Evolutionary conservation across 2,888 invertebrate genomes (phyloP).

Genomic region (Incurvaria masculella): DNA sequence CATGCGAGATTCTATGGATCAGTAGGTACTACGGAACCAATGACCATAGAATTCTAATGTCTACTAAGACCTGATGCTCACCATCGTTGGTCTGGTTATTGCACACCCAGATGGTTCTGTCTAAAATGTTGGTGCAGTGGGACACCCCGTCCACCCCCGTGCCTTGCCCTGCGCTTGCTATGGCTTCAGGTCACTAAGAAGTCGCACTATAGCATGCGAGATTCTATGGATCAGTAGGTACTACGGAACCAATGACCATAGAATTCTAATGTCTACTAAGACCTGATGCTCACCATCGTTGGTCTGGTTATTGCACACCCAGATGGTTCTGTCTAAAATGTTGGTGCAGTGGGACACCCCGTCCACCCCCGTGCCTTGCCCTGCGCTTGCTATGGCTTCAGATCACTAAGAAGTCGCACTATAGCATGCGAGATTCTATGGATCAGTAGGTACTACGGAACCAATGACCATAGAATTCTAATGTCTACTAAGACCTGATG

Average conservation of each 20-base stretch:
- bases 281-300: slow-evolving; percentile 57
- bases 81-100: slow-evolving; percentile 59
- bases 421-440: too few relatives aligned
- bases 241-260: neutral
- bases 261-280: slow-evolving; percentile 5
- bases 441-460: too few relatives aligned
- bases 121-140: slow-evolving; percentile 61
- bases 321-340: slow-evolving; percentile 80
- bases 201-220: too few relatives aligned
- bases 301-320: slow-evolving; percentile 60
- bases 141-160: slow-evolving; percentile 39
- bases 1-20: too few relatives aligned
- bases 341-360: slow-evolving; percentile 38
- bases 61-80: too few relatives aligned
- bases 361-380: slow-evolving; percentile 49
- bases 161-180: slow-evolving; percentile 42
- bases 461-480: too few relatives aligned
- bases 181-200: too few relatives aligned
- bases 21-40: neutral
- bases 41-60: slow-evolving; percentile 4
- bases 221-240: neutral
- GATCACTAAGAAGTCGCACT: too few relatives aligned
- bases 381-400: slow-evolving; percentile 40
- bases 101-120: slow-evolving; percentile 75
- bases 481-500: too few relatives aligned